phyloP scores from a whole-genome alignment of 2,113 vertebrate genomes.

The Mystacornis crossleyi region DNA sequence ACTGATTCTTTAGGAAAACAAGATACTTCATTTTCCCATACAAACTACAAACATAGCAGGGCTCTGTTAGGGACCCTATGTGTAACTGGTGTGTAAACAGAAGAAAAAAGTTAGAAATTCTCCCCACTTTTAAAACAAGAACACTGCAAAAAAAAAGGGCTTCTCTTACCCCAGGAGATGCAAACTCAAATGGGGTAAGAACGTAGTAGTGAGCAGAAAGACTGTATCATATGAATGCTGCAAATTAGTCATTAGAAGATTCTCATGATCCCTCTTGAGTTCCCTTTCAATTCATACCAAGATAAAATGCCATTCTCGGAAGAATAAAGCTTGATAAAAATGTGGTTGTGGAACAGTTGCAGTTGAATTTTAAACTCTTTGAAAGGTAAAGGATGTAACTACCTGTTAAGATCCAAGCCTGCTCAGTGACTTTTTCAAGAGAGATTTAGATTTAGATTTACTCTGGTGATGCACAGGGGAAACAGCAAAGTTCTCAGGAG shows the following conservation, averaged over 20 bases:
- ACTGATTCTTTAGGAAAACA: neutral
- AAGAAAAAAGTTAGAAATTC: neutral
- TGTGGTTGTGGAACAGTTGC: neutral
- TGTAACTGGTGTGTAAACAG: neutral
- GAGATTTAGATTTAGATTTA: neutral
- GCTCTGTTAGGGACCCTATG: neutral
- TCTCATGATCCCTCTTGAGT: neutral
- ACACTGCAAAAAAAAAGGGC: neutral
- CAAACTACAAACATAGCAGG: neutral
- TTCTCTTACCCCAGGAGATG: neutral
- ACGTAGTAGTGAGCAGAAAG: neutral
- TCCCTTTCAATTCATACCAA: neutral
- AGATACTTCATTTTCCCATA: neutral
- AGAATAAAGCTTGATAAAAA: neutral
- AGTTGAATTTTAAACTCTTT: neutral
- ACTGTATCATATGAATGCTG: neutral
- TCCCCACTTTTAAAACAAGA: neutral
- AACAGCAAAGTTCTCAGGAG: neutral
- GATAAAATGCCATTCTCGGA: neutral
- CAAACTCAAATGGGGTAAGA: neutral
- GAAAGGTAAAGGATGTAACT: neutral
- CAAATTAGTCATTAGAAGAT: neutral
- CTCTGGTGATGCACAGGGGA: too few relatives aligned
- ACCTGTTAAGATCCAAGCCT: neutral
- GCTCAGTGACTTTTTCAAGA: neutral